Evolutionary conservation across 2,797 vertebrate species (phyloP).

Genomic region (Chlorospingus flavigularis): DNA sequence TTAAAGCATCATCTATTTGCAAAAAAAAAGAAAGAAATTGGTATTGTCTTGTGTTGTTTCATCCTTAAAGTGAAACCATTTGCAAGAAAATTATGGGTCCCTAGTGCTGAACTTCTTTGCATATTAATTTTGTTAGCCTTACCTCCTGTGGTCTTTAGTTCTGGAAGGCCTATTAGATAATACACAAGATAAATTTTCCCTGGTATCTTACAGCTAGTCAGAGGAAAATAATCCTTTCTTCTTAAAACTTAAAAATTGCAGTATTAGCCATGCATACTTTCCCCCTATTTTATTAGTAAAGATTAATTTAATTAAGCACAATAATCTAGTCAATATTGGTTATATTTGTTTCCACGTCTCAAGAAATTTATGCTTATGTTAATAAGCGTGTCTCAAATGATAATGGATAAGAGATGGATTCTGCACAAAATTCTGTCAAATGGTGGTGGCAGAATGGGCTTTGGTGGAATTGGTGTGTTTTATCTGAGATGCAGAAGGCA

Average conservation of each 20-base stretch:
- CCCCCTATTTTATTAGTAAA: slow-evolving; percentile 56
- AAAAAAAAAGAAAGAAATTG: slow-evolving; percentile 82
- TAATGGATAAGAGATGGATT: neutral
- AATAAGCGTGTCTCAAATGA: neutral
- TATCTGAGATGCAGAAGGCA: neutral
- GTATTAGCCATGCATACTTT: slow-evolving; percentile 40
- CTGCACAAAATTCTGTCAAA: neutral
- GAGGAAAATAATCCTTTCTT: slow-evolving; percentile 54
- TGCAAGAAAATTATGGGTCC: slow-evolving; percentile 97
- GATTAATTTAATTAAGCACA: slow-evolving; percentile 65
- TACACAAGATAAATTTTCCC: slow-evolving; percentile 83
- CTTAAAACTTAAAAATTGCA: slow-evolving; percentile 71
- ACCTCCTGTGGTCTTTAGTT: slow-evolving; percentile 91
- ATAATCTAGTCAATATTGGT: slow-evolving; percentile 58
- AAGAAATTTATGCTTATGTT: slow-evolving; percentile 29
- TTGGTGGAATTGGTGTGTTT: neutral
- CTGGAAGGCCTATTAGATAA: slow-evolving; percentile 89
- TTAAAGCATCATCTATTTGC: slow-evolving; percentile 86
- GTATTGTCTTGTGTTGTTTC: slow-evolving; percentile 91
- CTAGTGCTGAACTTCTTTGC: slow-evolving; percentile 93
- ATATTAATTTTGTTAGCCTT: slow-evolving; percentile 99
- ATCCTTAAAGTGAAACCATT: slow-evolving; percentile 94
- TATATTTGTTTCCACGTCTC: slow-evolving; percentile 39
- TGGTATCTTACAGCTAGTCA: slow-evolving; percentile 72
- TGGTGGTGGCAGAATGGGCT: neutral